A percentile compares a stretch with the other conserved stretches of the same genome.
These are phyloP conservation scores for Deroplatys truncata DNA, from an alignment of 2,888 invertebrate species.

Conservation along the genomic window DNA sequence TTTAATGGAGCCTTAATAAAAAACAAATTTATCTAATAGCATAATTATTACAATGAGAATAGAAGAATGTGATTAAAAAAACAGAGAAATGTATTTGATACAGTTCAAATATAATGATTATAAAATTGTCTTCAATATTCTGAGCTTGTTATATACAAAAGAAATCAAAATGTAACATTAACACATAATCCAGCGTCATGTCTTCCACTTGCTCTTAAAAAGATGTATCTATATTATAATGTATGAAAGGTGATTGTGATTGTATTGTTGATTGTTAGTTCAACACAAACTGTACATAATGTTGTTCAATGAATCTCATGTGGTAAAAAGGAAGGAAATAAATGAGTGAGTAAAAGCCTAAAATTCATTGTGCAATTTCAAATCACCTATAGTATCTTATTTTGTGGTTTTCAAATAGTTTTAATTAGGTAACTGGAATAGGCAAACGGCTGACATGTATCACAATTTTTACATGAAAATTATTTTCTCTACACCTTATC, in stretches of 20 bases:
- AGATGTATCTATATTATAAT: neutral
- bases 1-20: no score
- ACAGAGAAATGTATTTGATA: no score
- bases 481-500: no score
- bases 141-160: neutral
- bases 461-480: no score
- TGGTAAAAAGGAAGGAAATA: neutral
- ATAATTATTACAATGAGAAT: no score
- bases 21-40: no score
- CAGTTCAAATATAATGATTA: neutral
- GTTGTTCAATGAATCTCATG: neutral
- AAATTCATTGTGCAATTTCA: neutral
- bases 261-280: neutral
- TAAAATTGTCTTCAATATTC: neutral
- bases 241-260: neutral
- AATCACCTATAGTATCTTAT: no score
- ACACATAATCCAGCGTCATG: neutral
- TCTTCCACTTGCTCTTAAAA: neutral
- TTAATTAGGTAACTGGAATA: no score
- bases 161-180: neutral
- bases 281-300: neutral
- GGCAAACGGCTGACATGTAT: no score
- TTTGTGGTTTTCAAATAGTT: no score
- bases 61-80: no score
- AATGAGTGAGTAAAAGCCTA: neutral